Evolutionary conservation across 2,113 vertebrate genomes (phyloP), one percentile per base, ranked within the genome.

Genomic region (Desmodus rotundus): DNA sequence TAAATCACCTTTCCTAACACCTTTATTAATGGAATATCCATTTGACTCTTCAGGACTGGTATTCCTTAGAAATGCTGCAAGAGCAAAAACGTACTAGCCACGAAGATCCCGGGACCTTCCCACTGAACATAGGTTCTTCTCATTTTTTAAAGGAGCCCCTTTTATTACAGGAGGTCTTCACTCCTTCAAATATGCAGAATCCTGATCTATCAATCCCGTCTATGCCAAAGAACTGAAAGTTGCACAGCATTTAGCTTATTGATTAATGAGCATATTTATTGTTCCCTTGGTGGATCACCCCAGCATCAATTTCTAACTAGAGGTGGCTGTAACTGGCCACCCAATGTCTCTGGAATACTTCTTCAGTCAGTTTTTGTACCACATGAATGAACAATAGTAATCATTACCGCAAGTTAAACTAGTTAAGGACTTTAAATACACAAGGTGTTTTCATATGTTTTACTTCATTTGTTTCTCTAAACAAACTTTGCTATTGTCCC

Each of bases 271-370:
- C 28, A n/a, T 4, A 43, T 54, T 38, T 84, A 92, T 11, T 58
- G 5, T 41, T 83, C 38, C 77, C 89, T 84, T 81, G 74, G 77
- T 61, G 56, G 91, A 52, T 83, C 67, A 86, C 31, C 22, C 19
- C 56, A 87, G 61, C 94, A 91, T 85, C 45, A 22, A 78, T 77
- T 84, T 84, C 95, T 91, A 87, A 77, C 38, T 91, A 93, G 52
- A 78, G 58, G 12, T 15, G 50, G 36, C 36, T 78, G 74, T 91
- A 65, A 26, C 67, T 50, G 47, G 47, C 80, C 28, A 81, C 41
- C 41, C 50, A 63, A 61, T 22, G 47, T 56, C 68, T 96, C 74
- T 11, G 4, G 36, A 45, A 33, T 24, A 70, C 7, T 65, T 92
- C 83, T 91, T 70, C 36, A 36, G 61, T 63, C 36, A 28, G 10